These are phyloP conservation scores for Chiloscyllium plagiosum DNA, from an alignment of 2,113 vertebrate genomes.

Conservation along the genomic window DNA sequence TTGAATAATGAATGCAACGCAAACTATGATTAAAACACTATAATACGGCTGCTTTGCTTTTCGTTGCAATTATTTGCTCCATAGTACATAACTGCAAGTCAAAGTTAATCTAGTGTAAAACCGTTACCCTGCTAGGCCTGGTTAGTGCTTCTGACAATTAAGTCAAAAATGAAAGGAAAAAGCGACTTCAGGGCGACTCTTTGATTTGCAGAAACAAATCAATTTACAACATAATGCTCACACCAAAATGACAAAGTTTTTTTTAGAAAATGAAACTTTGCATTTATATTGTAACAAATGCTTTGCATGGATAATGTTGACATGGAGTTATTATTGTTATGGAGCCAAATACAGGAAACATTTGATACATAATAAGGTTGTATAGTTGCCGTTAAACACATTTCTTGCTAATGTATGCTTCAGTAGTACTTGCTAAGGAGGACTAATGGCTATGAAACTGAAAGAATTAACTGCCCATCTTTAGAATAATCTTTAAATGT, in stretches of 20 bases:
- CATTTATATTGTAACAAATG: not conserved
- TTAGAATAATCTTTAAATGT: not conserved
- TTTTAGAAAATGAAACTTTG: not conserved
- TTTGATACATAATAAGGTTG: constrained; percentile 5
- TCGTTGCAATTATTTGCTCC: not conserved
- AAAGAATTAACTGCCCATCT: not conserved
- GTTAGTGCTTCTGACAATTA: not conserved
- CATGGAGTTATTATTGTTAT: not conserved
- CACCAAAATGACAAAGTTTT: not conserved
- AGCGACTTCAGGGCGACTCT: not conserved
- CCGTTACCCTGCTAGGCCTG: not conserved
- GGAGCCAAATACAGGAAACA: not conserved
- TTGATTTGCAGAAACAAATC: not conserved
- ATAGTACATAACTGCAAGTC: not conserved
- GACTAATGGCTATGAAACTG: not conserved
- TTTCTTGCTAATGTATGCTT: not conserved
- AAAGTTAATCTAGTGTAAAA: not conserved
- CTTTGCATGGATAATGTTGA: not conserved
- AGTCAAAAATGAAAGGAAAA: not conserved
- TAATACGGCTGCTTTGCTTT: not conserved
- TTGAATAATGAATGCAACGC: not conserved
- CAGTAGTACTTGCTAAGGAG: not conserved
- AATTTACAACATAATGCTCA: not conserved
- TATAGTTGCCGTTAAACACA: not conserved
- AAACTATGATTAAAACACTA: not conserved